Conservation (phyloP, 2,113 vertebrate genomes). For the Alectura lathami region DNA sequence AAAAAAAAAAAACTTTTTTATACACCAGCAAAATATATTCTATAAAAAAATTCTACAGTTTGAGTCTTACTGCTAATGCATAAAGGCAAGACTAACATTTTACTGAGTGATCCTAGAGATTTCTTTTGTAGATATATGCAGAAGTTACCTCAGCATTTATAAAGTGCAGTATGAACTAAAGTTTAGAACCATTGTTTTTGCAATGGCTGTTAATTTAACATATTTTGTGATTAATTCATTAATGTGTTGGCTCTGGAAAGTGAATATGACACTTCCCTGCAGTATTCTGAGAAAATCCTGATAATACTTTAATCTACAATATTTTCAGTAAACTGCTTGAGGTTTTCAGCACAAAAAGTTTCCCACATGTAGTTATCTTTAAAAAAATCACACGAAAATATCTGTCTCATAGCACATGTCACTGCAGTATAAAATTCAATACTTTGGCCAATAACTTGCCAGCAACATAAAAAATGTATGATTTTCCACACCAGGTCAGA, state of each 20-base stretch:
- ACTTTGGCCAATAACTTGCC: conserved; percentile 28
- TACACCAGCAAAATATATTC: not conserved
- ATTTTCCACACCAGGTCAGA: not conserved
- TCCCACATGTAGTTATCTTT: not conserved
- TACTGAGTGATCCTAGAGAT: not conserved
- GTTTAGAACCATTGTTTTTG: not conserved
- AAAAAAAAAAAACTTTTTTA: too few species aligned
- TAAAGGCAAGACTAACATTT: not conserved
- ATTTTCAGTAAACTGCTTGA: conserved; percentile 7
- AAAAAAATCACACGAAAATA: not conserved
- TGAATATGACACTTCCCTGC: not conserved
- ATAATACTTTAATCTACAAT: conserved; percentile 23
- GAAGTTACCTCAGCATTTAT: not conserved
- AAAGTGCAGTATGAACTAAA: not conserved
- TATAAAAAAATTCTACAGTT: not conserved
- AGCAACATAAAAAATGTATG: conserved; percentile 40
- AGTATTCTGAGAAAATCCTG: conserved; percentile 13
- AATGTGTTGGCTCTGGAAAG: not conserved
- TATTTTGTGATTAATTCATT: conserved; percentile 42
- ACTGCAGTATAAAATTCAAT: not conserved
- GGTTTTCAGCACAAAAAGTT: not conserved
- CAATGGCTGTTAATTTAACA: not conserved
- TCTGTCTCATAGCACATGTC: not conserved
- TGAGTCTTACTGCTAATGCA: not conserved
- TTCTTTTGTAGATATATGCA: not conserved